phyloP scores from a whole-genome alignment of 2,113 vertebrate genomes.

The Xiphophorus hellerii region DNA sequence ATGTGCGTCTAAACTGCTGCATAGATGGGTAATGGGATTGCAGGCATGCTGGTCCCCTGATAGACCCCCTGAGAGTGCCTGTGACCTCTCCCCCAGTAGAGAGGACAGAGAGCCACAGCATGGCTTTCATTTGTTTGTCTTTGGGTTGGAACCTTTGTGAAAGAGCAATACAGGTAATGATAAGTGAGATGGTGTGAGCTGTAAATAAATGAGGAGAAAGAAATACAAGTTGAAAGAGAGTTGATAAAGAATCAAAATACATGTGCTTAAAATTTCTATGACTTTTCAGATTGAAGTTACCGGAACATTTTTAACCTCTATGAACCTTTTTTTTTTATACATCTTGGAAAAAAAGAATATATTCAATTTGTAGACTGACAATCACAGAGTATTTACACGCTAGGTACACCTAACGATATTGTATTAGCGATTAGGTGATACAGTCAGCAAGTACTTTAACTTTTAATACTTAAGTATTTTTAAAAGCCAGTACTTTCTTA shows the following conservation, averaged over 20 bases:
- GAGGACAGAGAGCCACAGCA: constrained; percentile 17
- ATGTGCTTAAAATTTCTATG: background rate
- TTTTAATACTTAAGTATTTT: no score
- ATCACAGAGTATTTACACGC: no score
- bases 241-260: background rate
- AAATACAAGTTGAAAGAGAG: constrained; percentile 7
- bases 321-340: background rate
- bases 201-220: background rate
- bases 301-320: background rate
- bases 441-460: no score
- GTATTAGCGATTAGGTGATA: no score
- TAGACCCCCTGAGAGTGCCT: constrained; percentile 47
- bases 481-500: no score
- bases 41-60: constrained; percentile 33
- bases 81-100: constrained; percentile 57
- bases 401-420: no score
- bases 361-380: background rate
- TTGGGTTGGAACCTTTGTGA: constrained; percentile 5
- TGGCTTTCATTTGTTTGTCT: constrained; percentile 15
- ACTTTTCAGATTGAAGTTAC: background rate
- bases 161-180: background rate
- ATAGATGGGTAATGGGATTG: constrained; percentile 73
- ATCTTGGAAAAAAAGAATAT: background rate
- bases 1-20: constrained; percentile 71
- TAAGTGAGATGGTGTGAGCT: background rate